A percentile compares a stretch with the other conserved stretches of the same genome.
Conservation (phyloP, 2,113 vertebrate species). For the Limanda limanda region DNA sequence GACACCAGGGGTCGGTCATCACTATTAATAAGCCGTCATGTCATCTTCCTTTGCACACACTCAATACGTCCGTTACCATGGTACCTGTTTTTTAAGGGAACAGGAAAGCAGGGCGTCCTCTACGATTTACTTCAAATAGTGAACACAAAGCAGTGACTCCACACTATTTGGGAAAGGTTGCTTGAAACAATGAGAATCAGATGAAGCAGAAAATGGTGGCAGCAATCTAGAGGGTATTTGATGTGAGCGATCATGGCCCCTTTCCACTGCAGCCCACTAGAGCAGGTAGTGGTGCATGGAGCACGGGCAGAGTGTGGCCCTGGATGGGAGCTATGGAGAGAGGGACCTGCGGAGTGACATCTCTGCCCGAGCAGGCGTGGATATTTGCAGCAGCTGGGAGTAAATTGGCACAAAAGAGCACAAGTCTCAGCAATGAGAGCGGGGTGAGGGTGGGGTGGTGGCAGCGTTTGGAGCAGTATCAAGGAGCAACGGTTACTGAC, state of each 20-base stretch:
- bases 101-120: not conserved
- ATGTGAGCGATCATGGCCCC: slow-evolving; percentile 27
- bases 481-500: slow-evolving; percentile 82
- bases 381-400: slow-evolving; percentile 48
- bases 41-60: not conserved
- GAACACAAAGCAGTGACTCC: slow-evolving; percentile 7
- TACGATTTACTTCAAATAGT: not conserved
- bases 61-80: too few relatives aligned
- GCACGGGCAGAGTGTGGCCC: slow-evolving; percentile 18
- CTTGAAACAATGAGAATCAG: slow-evolving; percentile 30
- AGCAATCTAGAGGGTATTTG: slow-evolving; percentile 31
- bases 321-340: slow-evolving; percentile 49
- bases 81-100: too few relatives aligned
- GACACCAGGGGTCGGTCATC: too few relatives aligned
- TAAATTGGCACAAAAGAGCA: slow-evolving; percentile 52
- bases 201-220: slow-evolving; percentile 57
- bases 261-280: slow-evolving; percentile 19
- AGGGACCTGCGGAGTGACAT: slow-evolving; percentile 37
- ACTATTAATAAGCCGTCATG: not conserved
- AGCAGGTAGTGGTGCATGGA: slow-evolving; percentile 26
- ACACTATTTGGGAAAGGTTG: slow-evolving; percentile 1
- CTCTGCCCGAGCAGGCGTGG: slow-evolving; percentile 50
- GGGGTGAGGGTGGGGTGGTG: slow-evolving; percentile 63
- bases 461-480: slow-evolving; percentile 61
- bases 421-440: slow-evolving; percentile 68